phyloP scores from a whole-genome alignment of 2,888 invertebrate species.

The Galeruca laticollis region DNA sequence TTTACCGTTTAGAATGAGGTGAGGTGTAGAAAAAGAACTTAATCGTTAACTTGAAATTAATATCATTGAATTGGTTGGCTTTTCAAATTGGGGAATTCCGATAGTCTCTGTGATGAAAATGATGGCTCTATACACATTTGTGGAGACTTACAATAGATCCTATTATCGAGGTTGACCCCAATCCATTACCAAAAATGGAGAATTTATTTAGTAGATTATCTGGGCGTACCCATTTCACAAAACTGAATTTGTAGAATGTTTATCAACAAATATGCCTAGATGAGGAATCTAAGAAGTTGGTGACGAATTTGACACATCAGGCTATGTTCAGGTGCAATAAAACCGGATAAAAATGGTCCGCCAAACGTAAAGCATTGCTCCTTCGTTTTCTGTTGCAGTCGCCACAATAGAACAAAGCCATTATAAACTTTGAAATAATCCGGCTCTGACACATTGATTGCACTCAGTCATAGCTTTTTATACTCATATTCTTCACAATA shows the following conservation, averaged over 20 bases:
- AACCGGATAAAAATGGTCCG: neutral
- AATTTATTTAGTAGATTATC: too few species aligned
- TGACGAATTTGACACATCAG: neutral
- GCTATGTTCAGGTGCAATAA: neutral
- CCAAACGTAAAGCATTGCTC: conserved; percentile 4
- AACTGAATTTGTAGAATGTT: neutral
- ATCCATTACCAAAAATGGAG: too few species aligned
- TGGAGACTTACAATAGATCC: too few species aligned
- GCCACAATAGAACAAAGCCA: conserved; percentile 13
- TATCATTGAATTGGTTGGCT: too few species aligned
- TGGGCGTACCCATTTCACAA: neutral
- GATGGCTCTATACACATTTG: too few species aligned
- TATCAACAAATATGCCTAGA: neutral
- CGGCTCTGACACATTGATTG: conserved; percentile 17
- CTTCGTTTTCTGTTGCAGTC: conserved; percentile 10
- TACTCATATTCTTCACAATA: conserved; percentile 5
- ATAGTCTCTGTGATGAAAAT: too few species aligned
- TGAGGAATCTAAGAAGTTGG: neutral
- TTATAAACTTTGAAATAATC: conserved; percentile 14
- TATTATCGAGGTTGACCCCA: too few species aligned
- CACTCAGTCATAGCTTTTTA: conserved; percentile 3
- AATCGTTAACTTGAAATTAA: too few species aligned
- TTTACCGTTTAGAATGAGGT: too few species aligned
- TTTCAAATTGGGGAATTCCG: too few species aligned
- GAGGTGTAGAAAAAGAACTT: too few species aligned